Evolutionary conservation across 2,888 invertebrate genomes (phyloP), one percentile per base, ranked within the genome.

Genomic region (Eupithecia pulchellata): DNA sequence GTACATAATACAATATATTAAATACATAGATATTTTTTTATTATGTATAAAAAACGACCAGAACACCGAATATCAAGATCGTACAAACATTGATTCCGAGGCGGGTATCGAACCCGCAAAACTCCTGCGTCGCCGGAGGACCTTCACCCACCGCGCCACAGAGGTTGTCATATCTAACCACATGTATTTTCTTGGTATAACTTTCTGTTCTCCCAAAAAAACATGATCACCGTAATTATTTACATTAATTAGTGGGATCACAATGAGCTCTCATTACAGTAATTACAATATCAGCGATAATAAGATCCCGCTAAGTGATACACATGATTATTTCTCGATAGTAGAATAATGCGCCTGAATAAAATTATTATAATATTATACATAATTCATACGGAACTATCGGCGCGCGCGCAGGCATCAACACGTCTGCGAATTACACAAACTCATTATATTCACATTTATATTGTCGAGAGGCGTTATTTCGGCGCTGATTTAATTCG

Each of bases 371-470:
- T 58, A 66, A 66, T 64, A 39, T 42, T 42, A 72, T 73, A 64
- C 60, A 69, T 69, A 69, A 71, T 69, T 61, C 29, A 73, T 69
- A 61, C 67, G 73, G 67, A 62, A 52, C 36, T 64, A 61, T 62
- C 68, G 69, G 64, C 73, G 73, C 73, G 69, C 66, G 73, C 69
- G 69, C 72, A 60, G 69, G 72, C 74, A 66, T 78, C 73, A 77
- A 75, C 61, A 73, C 70, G 74, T 74, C 73, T 47, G 64, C 66
- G 60, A 67, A 68, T 66, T 66, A 69, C 39, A 66, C 69, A 66
- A 60, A 67, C 68, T 66, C 63, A 72, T 72, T 67, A 72, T 58
- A 68, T 68, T 29, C 58, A 47, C 25, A 68, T 65, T 67, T 62
- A 67, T 67, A 77, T 73, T 78, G 76, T 71, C 39, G 64, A 74